Evolutionary conservation across 2,888 invertebrate species (phyloP).

Genomic region (Plutella xylostella): DNA sequence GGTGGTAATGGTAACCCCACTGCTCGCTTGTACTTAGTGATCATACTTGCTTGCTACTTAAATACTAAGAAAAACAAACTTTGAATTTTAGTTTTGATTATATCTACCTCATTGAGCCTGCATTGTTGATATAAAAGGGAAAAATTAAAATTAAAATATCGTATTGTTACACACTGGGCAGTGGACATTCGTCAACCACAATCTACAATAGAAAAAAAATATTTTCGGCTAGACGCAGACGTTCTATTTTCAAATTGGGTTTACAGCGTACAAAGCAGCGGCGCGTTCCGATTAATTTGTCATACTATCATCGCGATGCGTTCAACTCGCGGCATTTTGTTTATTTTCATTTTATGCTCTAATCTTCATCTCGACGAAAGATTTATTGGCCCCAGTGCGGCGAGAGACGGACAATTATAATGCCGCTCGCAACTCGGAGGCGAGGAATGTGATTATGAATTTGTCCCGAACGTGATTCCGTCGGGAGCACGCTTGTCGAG

Average conservation of each 20-base stretch:
- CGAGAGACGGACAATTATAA: conserved; percentile 17
- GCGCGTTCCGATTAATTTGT: conserved; percentile 48
- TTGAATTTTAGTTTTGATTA: too few species aligned
- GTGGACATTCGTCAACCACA: too few species aligned
- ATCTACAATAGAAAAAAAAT: too few species aligned
- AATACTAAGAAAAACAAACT: too few species aligned
- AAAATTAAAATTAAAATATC: too few species aligned
- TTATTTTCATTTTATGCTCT: conserved; percentile 17
- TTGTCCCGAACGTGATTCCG: conserved; percentile 11
- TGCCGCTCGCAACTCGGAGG: conserved; percentile 23
- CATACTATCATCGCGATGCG: conserved; percentile 40
- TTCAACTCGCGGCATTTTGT: conserved; percentile 18
- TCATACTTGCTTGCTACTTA: too few species aligned
- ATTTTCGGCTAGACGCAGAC: conserved; percentile 20
- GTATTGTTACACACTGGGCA: too few species aligned
- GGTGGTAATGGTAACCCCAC: too few species aligned
- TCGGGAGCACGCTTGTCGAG: conserved; percentile 7
- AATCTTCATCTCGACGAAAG: conserved; percentile 38
- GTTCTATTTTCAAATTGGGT: conserved; percentile 44
- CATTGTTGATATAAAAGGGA: too few species aligned
- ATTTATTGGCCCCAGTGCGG: conserved; percentile 37
- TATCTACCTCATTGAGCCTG: too few species aligned
- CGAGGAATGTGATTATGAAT: conserved; percentile 29
- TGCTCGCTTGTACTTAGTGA: too few species aligned
- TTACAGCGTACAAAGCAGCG: conserved; percentile 22